Evolutionary conservation across 1,140 invertebrate species (phyloP).

Genomic region (Lasioglossum baleicum): DNA sequence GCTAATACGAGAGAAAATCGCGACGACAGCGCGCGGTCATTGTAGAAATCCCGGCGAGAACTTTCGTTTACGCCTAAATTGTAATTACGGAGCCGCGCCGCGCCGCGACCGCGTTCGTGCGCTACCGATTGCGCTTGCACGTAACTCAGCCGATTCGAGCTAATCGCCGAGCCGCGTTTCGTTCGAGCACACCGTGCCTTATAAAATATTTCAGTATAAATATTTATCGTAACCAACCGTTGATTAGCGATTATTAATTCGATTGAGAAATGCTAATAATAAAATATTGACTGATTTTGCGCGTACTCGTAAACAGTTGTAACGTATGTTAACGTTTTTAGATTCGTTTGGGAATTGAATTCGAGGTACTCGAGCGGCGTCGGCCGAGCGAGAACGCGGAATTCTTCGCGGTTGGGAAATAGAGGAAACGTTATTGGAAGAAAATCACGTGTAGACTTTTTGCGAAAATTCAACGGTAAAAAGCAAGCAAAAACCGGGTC

Average conservation of each 20-base stretch:
- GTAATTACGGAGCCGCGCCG: conserved; percentile 5
- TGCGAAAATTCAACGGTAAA: conserved; percentile 12
- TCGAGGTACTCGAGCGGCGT: no score
- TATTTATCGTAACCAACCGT: no score
- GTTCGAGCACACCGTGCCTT: neutral
- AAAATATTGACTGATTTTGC: no score
- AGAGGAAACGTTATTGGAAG: neutral
- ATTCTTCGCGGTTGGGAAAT: no score
- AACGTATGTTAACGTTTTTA: no score
- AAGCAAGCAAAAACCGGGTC: neutral
- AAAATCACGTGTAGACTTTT: neutral
- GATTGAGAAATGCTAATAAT: no score
- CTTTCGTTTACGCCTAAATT: neutral
- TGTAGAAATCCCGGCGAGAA: neutral
- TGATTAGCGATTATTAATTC: no score
- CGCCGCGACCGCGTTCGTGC: neutral
- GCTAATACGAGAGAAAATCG: neutral
- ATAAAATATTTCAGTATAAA: no score
- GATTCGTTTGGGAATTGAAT: no score
- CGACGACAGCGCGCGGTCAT: neutral
- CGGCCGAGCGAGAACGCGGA: no score
- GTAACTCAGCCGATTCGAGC: conserved; percentile 12
- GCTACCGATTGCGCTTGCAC: neutral
- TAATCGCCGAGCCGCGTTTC: conserved; percentile 14
- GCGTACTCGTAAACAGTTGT: no score